Evolutionary conservation across 2,888 invertebrate species (phyloP).

Genomic region (Azorinus chamasolen): DNA sequence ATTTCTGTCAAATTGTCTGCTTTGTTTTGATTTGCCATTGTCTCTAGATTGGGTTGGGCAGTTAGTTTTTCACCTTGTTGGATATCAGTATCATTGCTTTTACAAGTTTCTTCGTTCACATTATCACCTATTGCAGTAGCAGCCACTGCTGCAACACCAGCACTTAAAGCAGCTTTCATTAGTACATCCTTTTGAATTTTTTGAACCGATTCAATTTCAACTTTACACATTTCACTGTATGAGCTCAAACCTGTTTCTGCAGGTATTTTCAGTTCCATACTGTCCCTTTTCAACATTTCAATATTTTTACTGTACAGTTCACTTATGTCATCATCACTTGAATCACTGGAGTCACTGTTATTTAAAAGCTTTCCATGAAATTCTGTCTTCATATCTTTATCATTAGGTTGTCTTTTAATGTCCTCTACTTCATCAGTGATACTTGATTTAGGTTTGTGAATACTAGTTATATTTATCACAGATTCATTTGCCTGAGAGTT

Average conservation of each 20-base stretch:
- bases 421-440: too few species aligned
- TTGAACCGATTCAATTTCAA: slow-evolving; percentile 50
- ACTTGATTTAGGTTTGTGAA: too few species aligned
- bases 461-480: too few species aligned
- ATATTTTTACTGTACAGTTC: neutral
- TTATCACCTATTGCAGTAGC: slow-evolving; percentile 47
- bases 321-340: too few species aligned
- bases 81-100: neutral
- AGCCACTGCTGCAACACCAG: slow-evolving; percentile 58
- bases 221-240: slow-evolving; percentile 31
- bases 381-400: too few species aligned
- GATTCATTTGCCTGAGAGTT: too few species aligned
- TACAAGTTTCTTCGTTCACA: neutral
- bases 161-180: slow-evolving; percentile 51
- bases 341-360: too few species aligned
- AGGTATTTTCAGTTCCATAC: neutral
- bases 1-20: too few species aligned
- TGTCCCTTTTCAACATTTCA: slow-evolving; percentile 1
- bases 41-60: neutral
- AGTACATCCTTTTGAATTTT: slow-evolving; percentile 37
- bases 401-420: too few species aligned
- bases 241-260: neutral
- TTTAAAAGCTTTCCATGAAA: too few species aligned
- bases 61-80: neutral
- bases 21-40: too few species aligned